Conservation (phyloP, 2,888 invertebrate genomes). For the Alentia gelatinosa region DNA sequence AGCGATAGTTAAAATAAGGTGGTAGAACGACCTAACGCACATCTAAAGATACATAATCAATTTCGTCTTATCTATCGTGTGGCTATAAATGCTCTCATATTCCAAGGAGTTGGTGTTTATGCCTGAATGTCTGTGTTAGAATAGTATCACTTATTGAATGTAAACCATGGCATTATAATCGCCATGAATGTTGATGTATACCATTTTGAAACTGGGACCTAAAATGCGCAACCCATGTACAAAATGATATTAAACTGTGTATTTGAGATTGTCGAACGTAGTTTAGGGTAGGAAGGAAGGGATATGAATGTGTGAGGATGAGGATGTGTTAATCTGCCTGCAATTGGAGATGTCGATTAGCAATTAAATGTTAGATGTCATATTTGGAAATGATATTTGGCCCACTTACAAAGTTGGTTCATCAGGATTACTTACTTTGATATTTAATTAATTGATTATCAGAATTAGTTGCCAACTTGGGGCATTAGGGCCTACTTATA, state of each 20-base stretch:
- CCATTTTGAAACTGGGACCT: conserved; percentile 8
- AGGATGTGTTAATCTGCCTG: not conserved
- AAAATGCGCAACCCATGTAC: conserved; percentile 40
- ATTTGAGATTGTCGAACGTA: not conserved
- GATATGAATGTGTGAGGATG: not conserved
- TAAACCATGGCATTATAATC: not conserved
- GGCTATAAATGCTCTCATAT: not conserved
- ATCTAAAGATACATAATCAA: not conserved
- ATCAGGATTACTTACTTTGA: too few species aligned
- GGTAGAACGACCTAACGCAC: not conserved
- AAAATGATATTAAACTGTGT: not conserved
- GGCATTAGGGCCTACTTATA: too few species aligned
- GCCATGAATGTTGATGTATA: conserved; percentile 1
- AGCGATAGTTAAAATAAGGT: too few species aligned
- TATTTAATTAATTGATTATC: not conserved
- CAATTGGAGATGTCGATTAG: not conserved
- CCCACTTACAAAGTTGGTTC: too few species aligned
- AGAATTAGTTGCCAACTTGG: too few species aligned
- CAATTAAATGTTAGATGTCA: not conserved
- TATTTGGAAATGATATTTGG: not conserved
- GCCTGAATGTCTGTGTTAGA: not conserved
- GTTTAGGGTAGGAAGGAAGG: too few species aligned
- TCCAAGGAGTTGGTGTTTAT: not conserved
- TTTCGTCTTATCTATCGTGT: not conserved
- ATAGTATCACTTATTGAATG: not conserved